Evolutionary conservation across 2,797 vertebrate genomes (phyloP).

Genomic region (Catostomus latipinnis): DNA sequence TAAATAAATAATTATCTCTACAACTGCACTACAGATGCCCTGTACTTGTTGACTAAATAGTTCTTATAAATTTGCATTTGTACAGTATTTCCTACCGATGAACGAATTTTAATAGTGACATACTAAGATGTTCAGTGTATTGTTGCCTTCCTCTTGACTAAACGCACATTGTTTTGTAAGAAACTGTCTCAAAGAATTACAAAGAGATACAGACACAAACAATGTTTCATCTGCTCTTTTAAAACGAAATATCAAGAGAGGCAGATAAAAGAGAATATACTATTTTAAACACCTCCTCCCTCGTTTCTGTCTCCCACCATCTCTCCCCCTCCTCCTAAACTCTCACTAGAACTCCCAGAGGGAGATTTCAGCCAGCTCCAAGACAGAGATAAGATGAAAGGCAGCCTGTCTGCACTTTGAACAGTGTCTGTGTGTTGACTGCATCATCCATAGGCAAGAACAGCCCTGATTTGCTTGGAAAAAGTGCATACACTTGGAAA

Average conservation of each 20-base stretch:
- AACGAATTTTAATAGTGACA: neutral
- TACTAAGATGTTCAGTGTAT: neutral
- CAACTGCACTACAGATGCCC: neutral
- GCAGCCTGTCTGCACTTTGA: constrained; percentile 52
- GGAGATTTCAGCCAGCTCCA: constrained; percentile 61
- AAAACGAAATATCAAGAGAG: constrained; percentile 29
- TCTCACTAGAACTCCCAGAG: constrained; percentile 65
- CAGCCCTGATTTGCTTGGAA: constrained; percentile 33
- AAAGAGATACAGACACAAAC: constrained; percentile 13
- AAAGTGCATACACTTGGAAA: constrained; percentile 9
- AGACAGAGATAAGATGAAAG: constrained; percentile 61
- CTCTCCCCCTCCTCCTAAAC: constrained; percentile 61
- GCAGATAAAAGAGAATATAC: constrained; percentile 50
- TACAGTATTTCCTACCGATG: neutral
- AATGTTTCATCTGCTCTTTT: constrained; percentile 11
- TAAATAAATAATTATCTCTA: neutral
- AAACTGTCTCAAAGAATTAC: neutral
- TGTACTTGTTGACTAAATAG: neutral
- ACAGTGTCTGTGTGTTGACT: constrained; percentile 43
- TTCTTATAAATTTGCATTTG: neutral
- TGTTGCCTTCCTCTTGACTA: neutral
- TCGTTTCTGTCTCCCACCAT: constrained; percentile 24
- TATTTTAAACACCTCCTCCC: constrained; percentile 32
- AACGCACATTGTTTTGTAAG: neutral
- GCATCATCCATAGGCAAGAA: constrained; percentile 44